A percentile compares a stretch with the other conserved stretches of the same genome.
These are phyloP conservation scores for Ladona fulva DNA, from an alignment of 1,140 invertebrate genomes.

Conservation along the genomic window DNA sequence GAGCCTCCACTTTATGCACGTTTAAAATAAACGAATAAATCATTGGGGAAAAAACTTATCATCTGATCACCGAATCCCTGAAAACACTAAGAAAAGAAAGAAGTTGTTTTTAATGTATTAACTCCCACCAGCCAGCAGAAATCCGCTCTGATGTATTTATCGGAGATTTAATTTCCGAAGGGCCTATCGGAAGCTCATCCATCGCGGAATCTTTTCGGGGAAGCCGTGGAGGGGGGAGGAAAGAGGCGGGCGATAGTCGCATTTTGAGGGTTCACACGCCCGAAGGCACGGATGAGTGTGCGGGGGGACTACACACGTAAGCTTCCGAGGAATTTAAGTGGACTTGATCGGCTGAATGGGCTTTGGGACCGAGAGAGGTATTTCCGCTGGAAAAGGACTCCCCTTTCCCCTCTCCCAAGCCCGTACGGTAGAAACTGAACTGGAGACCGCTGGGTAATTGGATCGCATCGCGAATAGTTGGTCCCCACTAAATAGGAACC, in stretches of 20 bases:
- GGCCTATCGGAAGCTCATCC: no score
- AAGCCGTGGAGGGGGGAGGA: background rate
- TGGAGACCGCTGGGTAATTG: background rate
- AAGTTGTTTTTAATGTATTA: no score
- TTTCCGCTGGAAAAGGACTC: background rate
- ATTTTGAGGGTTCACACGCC: background rate
- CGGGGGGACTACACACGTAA: conserved; percentile 2
- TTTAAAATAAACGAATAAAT: no score
- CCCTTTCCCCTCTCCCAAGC: background rate
- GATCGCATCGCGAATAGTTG: background rate
- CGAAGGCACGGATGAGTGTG: background rate
- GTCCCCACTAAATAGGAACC: no score
- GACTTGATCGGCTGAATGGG: background rate
- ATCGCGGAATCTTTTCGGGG: background rate
- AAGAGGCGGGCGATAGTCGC: background rate
- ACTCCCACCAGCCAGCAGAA: no score
- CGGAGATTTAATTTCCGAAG: no score
- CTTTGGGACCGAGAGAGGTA: background rate
- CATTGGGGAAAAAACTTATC: no score
- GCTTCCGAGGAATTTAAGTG: background rate
- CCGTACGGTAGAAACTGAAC: background rate
- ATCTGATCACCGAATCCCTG: no score
- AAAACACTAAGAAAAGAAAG: no score
- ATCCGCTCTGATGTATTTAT: no score
- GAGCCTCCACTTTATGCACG: no score